Evolutionary conservation across 2,113 vertebrate species (phyloP).

Genomic region (Synchiropus splendidus): DNA sequence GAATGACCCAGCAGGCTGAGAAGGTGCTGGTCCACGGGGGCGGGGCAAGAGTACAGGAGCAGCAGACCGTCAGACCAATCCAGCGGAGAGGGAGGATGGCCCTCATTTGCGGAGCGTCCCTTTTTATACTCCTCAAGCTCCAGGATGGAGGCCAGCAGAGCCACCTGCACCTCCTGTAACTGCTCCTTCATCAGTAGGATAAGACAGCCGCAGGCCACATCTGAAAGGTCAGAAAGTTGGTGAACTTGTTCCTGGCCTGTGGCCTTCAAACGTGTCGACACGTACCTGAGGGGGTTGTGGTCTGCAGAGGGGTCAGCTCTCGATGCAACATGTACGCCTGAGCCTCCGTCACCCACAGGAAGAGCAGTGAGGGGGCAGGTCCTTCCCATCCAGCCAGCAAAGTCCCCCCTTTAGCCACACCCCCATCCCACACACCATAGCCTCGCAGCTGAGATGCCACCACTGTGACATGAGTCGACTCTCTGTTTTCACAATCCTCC

Average conservation of each 20-base stretch:
- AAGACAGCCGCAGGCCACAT: conserved; percentile 33
- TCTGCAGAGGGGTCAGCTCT: conserved; percentile 43
- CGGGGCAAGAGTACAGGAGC: conserved; percentile 36
- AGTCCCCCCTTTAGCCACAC: conserved; percentile 29
- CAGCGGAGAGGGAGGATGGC: conserved; percentile 27
- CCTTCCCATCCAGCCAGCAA: conserved; percentile 26
- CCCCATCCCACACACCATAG: conserved; percentile 60
- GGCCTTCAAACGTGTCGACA: not conserved
- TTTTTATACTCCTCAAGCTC: conserved; percentile 45
- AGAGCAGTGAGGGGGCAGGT: conserved; percentile 57
- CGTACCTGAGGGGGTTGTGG: conserved; percentile 1
- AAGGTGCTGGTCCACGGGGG: conserved; percentile 48
- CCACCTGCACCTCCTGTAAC: conserved; percentile 41
- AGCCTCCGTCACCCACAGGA: conserved; percentile 57
- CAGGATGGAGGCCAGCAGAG: conserved; percentile 53
- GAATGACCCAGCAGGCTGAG: conserved; percentile 51
- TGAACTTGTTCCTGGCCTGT: not conserved
- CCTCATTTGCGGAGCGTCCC: conserved; percentile 2
- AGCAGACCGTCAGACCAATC: conserved; percentile 50
- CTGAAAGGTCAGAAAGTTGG: conserved; percentile 19
- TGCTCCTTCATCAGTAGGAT: conserved; percentile 56
- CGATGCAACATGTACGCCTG: conserved; percentile 55
- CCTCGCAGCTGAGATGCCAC: conserved; percentile 55
- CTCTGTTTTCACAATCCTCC: conserved; percentile 15
- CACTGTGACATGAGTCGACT: conserved; percentile 22